Evolutionary conservation across 2,113 vertebrate genomes (phyloP).

Genomic region (Cyrtonyx montezumae): DNA sequence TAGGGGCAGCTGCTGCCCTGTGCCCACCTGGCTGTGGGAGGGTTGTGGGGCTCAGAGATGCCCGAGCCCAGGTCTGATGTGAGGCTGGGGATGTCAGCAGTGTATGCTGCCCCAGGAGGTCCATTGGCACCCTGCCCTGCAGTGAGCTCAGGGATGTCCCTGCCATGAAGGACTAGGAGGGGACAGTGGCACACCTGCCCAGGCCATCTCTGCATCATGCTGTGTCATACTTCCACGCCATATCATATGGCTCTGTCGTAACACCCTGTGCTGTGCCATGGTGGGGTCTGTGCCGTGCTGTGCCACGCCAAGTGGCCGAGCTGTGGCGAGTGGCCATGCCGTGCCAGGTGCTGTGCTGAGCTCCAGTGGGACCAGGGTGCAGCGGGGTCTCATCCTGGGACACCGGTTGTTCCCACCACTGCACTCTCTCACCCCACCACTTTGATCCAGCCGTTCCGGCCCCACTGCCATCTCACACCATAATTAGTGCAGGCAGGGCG

Average conservation of each 20-base stretch:
- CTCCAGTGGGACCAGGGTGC: neutral
- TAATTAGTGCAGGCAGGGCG: neutral
- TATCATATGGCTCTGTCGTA: neutral
- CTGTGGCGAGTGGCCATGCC: neutral
- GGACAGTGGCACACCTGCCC: neutral
- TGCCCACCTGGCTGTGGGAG: neutral
- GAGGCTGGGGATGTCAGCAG: rapidly evolving
- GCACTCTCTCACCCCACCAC: neutral
- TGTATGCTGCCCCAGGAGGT: rapidly evolving
- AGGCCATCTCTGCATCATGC: rapidly evolving
- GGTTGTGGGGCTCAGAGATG: neutral
- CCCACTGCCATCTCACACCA: neutral
- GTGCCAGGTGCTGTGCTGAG: neutral
- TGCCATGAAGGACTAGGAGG: neutral
- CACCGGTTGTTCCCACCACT: rapidly evolving
- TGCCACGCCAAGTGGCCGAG: no score
- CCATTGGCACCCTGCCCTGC: neutral
- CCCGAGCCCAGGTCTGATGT: rapidly evolving
- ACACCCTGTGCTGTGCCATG: neutral
- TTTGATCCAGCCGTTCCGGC: conserved; percentile 31
- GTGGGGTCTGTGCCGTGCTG: neutral
- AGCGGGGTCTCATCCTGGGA: neutral
- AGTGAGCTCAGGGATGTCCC: neutral
- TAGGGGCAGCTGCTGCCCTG: neutral
- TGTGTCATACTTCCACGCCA: neutral